Conservation (phyloP, 2,113 vertebrate genomes). For the Epinephelus fuscoguttatus region DNA sequence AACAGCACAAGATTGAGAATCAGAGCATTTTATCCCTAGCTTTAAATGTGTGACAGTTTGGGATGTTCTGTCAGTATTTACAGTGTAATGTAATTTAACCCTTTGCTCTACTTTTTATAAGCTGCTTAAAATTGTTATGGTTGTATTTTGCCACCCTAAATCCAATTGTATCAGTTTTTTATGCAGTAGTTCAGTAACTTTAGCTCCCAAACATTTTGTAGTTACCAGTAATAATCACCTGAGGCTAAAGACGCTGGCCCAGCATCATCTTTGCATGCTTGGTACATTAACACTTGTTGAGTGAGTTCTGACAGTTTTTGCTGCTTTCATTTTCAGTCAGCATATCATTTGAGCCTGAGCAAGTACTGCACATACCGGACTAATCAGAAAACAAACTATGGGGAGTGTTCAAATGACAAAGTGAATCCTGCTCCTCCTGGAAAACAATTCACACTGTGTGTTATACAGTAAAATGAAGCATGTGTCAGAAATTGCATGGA, state of each 20-base stretch:
- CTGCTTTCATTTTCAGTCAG: not conserved
- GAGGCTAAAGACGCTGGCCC: too few relatives aligned
- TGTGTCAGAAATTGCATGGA: slow-evolving; percentile 19
- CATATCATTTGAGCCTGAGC: not conserved
- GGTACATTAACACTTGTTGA: not conserved
- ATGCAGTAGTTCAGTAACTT: not conserved
- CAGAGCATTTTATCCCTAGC: too few relatives aligned
- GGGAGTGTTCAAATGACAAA: not conserved
- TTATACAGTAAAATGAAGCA: slow-evolving; percentile 18
- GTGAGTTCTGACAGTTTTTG: slow-evolving; percentile 1
- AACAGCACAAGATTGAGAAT: too few relatives aligned
- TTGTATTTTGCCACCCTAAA: not conserved
- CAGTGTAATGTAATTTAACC: not conserved
- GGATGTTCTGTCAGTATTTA: too few relatives aligned
- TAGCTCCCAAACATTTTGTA: not conserved
- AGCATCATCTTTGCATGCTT: not conserved
- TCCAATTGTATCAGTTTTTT: not conserved
- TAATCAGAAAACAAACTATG: not conserved
- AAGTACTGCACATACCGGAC: not conserved
- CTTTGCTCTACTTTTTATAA: not conserved
- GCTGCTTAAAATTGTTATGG: not conserved
- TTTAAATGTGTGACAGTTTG: too few relatives aligned
- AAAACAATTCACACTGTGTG: not conserved
- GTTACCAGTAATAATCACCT: not conserved
- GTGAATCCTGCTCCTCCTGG: slow-evolving; percentile 13